phyloP scores from a whole-genome alignment of 1,140 invertebrate genomes.

The Leptoteleia sp. region DNA sequence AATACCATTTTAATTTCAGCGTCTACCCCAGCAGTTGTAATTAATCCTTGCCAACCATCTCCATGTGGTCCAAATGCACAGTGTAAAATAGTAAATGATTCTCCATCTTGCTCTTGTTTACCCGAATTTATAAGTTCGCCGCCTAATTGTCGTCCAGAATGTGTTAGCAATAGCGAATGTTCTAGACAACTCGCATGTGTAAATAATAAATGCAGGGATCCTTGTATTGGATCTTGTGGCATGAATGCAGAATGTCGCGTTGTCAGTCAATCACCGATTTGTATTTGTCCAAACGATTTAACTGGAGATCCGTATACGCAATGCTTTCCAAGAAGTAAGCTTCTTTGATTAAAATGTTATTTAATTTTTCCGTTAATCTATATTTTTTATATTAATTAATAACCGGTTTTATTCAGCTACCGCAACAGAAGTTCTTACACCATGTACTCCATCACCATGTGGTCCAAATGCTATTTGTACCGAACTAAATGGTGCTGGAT shows the following conservation, averaged over 20 bases:
- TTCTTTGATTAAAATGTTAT: too few relatives aligned
- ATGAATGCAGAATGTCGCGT: constrained; percentile 86
- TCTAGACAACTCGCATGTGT: constrained; percentile 85
- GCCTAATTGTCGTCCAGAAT: constrained; percentile 88
- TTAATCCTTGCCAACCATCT: constrained; percentile 86
- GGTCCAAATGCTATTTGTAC: constrained; percentile 86
- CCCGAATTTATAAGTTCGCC: constrained; percentile 86
- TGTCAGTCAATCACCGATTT: constrained; percentile 87
- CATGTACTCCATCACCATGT: constrained; percentile 86
- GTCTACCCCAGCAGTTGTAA: constrained; percentile 39
- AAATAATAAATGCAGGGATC: constrained; percentile 87
- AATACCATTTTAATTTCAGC: constrained; percentile 56
- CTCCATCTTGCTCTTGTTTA: constrained; percentile 86
- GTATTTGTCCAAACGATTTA: constrained; percentile 72
- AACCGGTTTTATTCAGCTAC: constrained; percentile 3
- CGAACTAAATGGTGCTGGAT: constrained; percentile 84
- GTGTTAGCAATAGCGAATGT: constrained; percentile 87
- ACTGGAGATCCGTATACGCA: too few relatives aligned
- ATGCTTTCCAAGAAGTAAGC: too few relatives aligned
- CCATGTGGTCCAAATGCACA: constrained; percentile 89
- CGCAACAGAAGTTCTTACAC: constrained; percentile 77
- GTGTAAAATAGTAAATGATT: constrained; percentile 84
- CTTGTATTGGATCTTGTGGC: constrained; percentile 87
- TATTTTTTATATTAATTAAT: not conserved
- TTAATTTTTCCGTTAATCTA: too few relatives aligned